phyloP scores from a whole-genome alignment of 2,113 vertebrate genomes.

The Argyrosomus japonicus region DNA sequence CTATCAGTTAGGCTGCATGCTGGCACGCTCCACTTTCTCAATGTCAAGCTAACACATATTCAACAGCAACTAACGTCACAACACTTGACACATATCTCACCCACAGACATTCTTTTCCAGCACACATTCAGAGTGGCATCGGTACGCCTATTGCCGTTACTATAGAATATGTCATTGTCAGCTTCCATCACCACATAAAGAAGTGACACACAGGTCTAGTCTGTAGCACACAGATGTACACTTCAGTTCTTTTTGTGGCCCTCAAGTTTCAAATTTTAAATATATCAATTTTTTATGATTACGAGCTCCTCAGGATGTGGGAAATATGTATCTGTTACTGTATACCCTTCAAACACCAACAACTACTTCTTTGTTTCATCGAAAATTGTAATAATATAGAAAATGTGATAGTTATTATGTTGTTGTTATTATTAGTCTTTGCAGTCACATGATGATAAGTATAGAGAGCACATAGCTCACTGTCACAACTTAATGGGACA shows the following conservation, averaged over 20 bases:
- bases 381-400: too few species aligned
- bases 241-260: neutral
- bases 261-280: neutral
- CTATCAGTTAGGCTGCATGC: conserved; percentile 54
- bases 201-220: conserved; percentile 16
- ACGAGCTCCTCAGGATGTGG: neutral
- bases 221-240: neutral
- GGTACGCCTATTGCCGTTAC: conserved; percentile 50
- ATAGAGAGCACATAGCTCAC: neutral
- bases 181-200: conserved; percentile 35
- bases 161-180: conserved; percentile 57
- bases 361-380: too few species aligned
- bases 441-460: neutral
- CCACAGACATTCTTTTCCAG: conserved; percentile 57
- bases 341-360: neutral
- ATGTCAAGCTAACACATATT: conserved; percentile 69
- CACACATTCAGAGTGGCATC: conserved; percentile 46
- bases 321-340: neutral
- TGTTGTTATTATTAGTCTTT: neutral
- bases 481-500: neutral
- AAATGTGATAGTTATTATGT: neutral
- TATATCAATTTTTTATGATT: neutral
- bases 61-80: conserved; percentile 66
- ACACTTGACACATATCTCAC: conserved; percentile 68
- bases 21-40: conserved; percentile 67